phyloP scores from a whole-genome alignment of 2,888 invertebrate species.

The Melinopterus prodromus region DNA sequence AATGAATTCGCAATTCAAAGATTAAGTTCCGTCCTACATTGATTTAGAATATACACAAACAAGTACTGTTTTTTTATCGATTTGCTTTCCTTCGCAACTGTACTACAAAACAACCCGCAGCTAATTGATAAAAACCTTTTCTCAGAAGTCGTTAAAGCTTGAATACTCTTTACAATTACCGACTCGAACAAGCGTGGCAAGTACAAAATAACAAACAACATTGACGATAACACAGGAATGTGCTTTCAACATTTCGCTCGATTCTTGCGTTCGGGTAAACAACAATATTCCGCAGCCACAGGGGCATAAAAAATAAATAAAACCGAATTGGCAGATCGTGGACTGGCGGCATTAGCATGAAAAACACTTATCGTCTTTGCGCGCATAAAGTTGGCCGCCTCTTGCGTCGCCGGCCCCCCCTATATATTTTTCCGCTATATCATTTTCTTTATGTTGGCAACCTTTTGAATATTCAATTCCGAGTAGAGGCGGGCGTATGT shows the following conservation, averaged over 20 bases:
- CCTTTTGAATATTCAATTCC: not conserved
- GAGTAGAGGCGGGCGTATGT: not conserved
- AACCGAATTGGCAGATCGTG: not conserved
- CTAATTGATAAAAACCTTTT: no score
- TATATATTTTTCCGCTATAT: not conserved
- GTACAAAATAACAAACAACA: not conserved
- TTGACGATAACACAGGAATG: not conserved
- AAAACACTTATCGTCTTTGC: not conserved
- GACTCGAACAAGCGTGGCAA: not conserved
- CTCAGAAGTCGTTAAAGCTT: not conserved
- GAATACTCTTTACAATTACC: not conserved
- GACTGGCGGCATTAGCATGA: not conserved
- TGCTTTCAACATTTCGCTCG: not conserved
- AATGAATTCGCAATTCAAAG: no score
- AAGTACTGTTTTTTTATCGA: no score
- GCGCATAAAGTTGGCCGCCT: not conserved
- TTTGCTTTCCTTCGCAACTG: no score
- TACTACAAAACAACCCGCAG: no score
- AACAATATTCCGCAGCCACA: not conserved
- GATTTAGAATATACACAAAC: no score
- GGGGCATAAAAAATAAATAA: not conserved
- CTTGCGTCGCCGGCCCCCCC: not conserved
- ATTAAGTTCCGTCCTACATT: no score
- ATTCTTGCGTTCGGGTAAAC: not conserved
- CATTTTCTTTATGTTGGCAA: constrained; percentile 4